Conservation (phyloP, 2,797 vertebrate species). For the Protonibea diacanthus region DNA sequence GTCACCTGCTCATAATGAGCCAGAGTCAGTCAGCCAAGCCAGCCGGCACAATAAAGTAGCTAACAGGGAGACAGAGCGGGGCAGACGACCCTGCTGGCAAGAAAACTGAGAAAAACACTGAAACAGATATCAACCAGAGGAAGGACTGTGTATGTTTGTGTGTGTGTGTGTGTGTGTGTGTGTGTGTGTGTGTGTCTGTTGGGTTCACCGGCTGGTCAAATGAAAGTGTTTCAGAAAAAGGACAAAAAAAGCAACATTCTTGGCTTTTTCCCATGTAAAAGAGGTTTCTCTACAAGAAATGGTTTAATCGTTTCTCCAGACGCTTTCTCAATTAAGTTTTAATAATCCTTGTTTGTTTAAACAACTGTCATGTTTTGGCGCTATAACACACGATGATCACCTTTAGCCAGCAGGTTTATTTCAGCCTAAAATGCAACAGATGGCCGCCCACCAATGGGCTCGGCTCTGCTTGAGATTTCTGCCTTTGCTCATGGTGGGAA, state of each 20-base stretch:
- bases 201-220: constrained; percentile 80
- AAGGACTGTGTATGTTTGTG: constrained; percentile 38
- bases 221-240: constrained; percentile 43
- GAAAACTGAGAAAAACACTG: constrained; percentile 67
- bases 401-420: neutral
- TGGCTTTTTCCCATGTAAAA: constrained; percentile 32
- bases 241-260: constrained; percentile 24
- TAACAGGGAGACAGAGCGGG: constrained; percentile 61
- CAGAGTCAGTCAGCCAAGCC: constrained; percentile 57
- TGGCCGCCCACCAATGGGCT: no score
- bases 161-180: constrained; percentile 31
- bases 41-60: constrained; percentile 67
- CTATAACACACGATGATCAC: neutral
- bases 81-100: constrained; percentile 69
- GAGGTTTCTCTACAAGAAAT: constrained; percentile 12
- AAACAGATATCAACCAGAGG: constrained; percentile 60
- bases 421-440: neutral
- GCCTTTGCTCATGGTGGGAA: no score
- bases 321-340: neutral
- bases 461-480: no score
- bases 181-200: constrained; percentile 40
- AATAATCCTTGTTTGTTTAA: constrained; percentile 13
- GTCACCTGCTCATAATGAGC: constrained; percentile 76
- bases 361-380: neutral
- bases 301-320: constrained; percentile 25